These are phyloP conservation scores for Heterochromis multidens DNA, from an alignment of 2,113 vertebrate species.

Conservation along the genomic window DNA sequence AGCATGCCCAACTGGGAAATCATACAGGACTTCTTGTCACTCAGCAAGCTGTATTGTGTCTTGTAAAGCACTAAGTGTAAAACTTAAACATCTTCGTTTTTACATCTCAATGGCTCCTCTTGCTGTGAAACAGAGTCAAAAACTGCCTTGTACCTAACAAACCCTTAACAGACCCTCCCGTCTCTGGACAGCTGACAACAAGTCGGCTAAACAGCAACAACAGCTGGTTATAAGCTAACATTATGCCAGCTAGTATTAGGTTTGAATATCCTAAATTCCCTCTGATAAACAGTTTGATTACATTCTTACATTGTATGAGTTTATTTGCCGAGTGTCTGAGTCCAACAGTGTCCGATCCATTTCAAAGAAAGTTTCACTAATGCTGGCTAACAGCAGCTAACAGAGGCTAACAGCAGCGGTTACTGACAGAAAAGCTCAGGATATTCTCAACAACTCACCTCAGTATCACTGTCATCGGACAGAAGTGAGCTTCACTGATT, in stretches of 20 bases:
- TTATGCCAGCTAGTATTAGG: not conserved
- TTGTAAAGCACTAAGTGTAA: not conserved
- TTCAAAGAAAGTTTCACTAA: not conserved
- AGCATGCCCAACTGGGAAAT: not conserved
- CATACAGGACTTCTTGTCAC: not conserved
- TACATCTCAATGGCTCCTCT: not conserved
- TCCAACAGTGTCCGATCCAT: not conserved
- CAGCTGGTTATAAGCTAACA: not conserved
- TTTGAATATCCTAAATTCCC: not conserved
- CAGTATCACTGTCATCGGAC: not conserved
- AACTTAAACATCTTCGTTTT: not conserved
- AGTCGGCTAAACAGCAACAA: not conserved
- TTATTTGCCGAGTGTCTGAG: not conserved
- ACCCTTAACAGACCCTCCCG: not conserved
- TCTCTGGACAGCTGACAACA: not conserved
- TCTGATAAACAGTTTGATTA: not conserved
- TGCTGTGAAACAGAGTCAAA: not conserved
- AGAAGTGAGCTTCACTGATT: not conserved
- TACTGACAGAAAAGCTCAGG: not conserved
- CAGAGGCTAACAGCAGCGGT: not conserved
- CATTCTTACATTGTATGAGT: not conserved
- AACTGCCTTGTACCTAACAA: not conserved
- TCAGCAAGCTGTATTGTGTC: not conserved
- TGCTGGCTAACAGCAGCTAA: accelerated
- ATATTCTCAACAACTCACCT: not conserved